Conservation (phyloP, 2,797 vertebrate species). For the Gephyroberyx darwinii region DNA sequence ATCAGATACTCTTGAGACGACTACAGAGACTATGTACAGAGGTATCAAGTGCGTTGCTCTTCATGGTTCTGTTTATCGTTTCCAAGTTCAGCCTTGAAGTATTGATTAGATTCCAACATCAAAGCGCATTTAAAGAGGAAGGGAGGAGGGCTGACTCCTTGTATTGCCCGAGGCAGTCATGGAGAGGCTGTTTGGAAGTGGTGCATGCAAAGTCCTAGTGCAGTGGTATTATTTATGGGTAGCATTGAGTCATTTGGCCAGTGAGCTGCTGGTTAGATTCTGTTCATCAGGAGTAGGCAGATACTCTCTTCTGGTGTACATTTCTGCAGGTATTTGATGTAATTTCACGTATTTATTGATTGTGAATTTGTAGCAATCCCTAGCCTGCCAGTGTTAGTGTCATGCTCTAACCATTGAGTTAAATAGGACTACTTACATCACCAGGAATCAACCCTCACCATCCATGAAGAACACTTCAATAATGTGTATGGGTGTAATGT, state of each 20-base stretch:
- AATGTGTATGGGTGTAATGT: constrained; percentile 68
- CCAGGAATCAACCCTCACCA: constrained; percentile 62
- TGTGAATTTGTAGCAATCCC: constrained; percentile 24
- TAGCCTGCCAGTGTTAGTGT: constrained; percentile 36
- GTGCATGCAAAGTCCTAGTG: constrained; percentile 69
- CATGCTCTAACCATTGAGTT: constrained; percentile 43
- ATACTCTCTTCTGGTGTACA: constrained; percentile 26
- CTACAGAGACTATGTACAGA: constrained; percentile 40
- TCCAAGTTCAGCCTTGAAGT: constrained; percentile 77
- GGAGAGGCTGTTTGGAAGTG: constrained; percentile 66
- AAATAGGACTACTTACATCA: constrained; percentile 58
- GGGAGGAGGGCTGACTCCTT: constrained; percentile 65
- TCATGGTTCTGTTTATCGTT: constrained; percentile 72
- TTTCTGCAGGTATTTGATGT: constrained; percentile 45
- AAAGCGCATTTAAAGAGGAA: constrained; percentile 77
- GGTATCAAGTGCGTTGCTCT: constrained; percentile 50
- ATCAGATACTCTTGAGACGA: constrained; percentile 21
- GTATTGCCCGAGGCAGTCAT: constrained; percentile 69
- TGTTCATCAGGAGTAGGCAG: constrained; percentile 40
- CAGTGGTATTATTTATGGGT: constrained; percentile 68
- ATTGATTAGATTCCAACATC: constrained; percentile 78
- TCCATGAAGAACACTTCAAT: constrained; percentile 55
- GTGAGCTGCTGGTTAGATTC: constrained; percentile 52
- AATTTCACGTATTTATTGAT: constrained; percentile 31
- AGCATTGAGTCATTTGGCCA: constrained; percentile 64